phyloP scores from a whole-genome alignment of 2,113 vertebrate species.

The Amazona vittata region DNA sequence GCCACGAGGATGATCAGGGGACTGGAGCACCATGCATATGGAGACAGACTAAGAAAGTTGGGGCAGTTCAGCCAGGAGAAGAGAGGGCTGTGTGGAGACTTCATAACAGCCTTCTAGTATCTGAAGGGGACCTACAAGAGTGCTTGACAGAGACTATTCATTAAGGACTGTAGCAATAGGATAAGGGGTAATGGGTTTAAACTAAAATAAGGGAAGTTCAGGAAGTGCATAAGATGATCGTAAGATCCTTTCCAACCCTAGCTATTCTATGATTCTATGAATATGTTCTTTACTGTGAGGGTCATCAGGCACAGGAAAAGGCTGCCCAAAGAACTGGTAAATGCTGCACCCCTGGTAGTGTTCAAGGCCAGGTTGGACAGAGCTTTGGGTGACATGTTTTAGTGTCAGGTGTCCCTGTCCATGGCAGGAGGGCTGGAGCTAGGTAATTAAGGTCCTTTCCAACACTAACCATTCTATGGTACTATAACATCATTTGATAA shows the following conservation, averaged over 20 bases:
- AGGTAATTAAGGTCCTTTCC: not conserved
- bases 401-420: not conserved
- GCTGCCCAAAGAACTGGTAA: not conserved
- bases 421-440: not conserved
- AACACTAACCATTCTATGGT: not conserved
- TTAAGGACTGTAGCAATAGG: not conserved
- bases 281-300: not conserved
- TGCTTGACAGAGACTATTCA: not conserved
- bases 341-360: not conserved
- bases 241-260: too few relatives aligned
- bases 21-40: not conserved
- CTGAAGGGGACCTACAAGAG: not conserved
- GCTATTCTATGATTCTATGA: too few relatives aligned
- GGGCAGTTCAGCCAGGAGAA: not conserved
- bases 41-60: not conserved
- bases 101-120: not conserved
- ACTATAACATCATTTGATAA: not conserved
- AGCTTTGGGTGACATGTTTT: not conserved
- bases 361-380: not conserved
- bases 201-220: not conserved
- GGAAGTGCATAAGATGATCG: not conserved
- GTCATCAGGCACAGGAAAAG: not conserved
- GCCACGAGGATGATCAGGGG: too few relatives aligned
- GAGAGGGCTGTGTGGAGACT: not conserved
- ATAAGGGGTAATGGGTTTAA: not conserved